Base-by-base conservation (phyloP, 1,140 invertebrate species). In the Nebria ingens region DNA sequence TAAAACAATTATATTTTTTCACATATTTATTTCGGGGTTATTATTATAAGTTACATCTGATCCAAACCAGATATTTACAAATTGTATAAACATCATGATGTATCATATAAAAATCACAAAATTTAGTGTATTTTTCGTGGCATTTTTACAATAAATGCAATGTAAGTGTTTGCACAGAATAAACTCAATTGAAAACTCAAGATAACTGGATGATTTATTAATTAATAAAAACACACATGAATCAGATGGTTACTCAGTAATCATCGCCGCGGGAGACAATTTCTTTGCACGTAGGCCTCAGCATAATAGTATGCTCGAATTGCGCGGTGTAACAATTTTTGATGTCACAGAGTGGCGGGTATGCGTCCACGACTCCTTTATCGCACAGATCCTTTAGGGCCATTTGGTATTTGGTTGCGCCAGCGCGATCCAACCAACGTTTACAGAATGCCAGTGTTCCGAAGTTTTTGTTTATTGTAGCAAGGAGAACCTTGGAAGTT, bases 291-390 rank as follows among this genome's bases (percentile, higher is more conserved):
- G 96, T 98, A 12, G 97, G 97, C 65, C 97, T 79, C 49, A 99
- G 77, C 49, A 99, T 82, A 64, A 99, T 92, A 0, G 97, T 99
- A 73, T 99, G 97, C 71, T 99, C 97, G 71, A 92, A 99, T 73
- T 99, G 97, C 50, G 97, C 97, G 0, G 97, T 99, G 73, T 98
- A 99, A 70, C 89, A 96, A 56, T 97, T 97, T 71, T 96, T 97
- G 21, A 92, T 82, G 70, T 99, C 97, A 69, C 95, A 98, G 19
- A 99, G 79, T 2, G 97, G 97, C 4, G 97, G 97, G 75, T 99
- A 99, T 12, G 96, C 86, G 65, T 97, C 93, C 0, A 99, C 88
- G 40, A 97, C 90, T 19, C 82, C 81, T 71, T 97, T 97, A 66
- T 99, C 96, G 73, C 94, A 97, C 9, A 99, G 77, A 79, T 99